A percentile compares a stretch with the other conserved stretches of the same genome.
Evolutionary conservation across 2,113 vertebrate genomes (phyloP).

Genomic region (Notiomystis cincta): DNA sequence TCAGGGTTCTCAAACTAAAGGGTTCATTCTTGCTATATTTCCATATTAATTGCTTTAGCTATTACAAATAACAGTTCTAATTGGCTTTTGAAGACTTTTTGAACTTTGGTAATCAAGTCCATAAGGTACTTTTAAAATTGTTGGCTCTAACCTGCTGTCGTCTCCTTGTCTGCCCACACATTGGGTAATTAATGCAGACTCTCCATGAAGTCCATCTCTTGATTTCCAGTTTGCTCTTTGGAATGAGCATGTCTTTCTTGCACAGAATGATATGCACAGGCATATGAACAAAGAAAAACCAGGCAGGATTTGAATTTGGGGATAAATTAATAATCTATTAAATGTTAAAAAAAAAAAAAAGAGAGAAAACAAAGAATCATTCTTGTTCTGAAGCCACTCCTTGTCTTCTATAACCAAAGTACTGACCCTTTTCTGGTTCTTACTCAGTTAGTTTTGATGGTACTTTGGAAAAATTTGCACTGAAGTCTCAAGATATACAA

Average conservation of each 20-base stretch:
- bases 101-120: slow-evolving; percentile 62
- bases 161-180: slow-evolving; percentile 53
- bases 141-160: neutral
- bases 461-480: neutral
- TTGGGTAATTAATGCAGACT: slow-evolving; percentile 36
- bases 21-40: slow-evolving; percentile 42
- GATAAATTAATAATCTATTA: neutral
- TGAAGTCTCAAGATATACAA: neutral
- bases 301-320: neutral
- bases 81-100: slow-evolving; percentile 63
- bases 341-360: neutral
- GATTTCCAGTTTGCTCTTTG: neutral
- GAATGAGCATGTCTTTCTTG: neutral
- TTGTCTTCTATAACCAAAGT: neutral
- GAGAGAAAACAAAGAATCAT: fast-evolving
- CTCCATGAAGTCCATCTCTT: slow-evolving; percentile 8
- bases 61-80: slow-evolving; percentile 60
- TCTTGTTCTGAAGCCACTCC: neutral
- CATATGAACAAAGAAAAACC: neutral
- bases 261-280: neutral
- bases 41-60: slow-evolving; percentile 62
- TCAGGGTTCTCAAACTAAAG: slow-evolving; percentile 31
- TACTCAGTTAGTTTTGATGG: neutral
- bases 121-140: slow-evolving; percentile 41
- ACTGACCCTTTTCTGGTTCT: neutral